Evolutionary conservation across 2,888 invertebrate species (phyloP).

Genomic region (Polyommatus iphigenia): DNA sequence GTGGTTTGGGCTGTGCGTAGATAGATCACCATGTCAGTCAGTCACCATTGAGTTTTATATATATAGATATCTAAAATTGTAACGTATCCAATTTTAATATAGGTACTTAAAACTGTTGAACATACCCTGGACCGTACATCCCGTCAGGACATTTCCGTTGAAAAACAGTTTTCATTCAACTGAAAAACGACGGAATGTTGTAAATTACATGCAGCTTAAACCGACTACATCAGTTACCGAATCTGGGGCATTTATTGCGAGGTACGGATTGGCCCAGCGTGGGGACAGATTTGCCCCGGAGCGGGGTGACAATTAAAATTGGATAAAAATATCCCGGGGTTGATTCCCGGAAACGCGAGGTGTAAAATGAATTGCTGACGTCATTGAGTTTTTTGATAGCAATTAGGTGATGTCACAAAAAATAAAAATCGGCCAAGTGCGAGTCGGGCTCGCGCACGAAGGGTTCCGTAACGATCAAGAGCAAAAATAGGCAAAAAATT

Average conservation of each 20-base stretch:
- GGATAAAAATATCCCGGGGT: not conserved
- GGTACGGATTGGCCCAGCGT: not conserved
- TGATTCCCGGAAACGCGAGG: not conserved
- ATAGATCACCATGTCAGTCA: no score
- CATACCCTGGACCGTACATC: not conserved
- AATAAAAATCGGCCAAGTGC: no score
- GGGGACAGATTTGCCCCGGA: not conserved
- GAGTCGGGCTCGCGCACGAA: no score
- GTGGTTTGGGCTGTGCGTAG: no score
- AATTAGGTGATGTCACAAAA: not conserved
- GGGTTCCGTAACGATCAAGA: no score
- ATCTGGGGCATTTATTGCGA: not conserved
- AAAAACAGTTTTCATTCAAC: not conserved
- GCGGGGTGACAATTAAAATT: slow-evolving; percentile 2
- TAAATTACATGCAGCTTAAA: slow-evolving; percentile 16
- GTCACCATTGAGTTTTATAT: no score
- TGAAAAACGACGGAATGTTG: slow-evolving; percentile 1
- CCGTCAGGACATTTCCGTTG: not conserved
- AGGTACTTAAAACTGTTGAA: not conserved
- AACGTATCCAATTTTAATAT: not conserved
- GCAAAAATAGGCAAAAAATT: no score
- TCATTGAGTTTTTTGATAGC: not conserved
- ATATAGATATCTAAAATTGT: no score
- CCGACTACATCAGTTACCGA: slow-evolving; percentile 19
- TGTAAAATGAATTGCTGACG: not conserved